Percentiles rank a stretch among this genome's conserved stretches.
These are phyloP conservation scores for Trididemnum miniatum DNA, from an alignment of 23 tunicate species.

Conservation along the genomic window DNA sequence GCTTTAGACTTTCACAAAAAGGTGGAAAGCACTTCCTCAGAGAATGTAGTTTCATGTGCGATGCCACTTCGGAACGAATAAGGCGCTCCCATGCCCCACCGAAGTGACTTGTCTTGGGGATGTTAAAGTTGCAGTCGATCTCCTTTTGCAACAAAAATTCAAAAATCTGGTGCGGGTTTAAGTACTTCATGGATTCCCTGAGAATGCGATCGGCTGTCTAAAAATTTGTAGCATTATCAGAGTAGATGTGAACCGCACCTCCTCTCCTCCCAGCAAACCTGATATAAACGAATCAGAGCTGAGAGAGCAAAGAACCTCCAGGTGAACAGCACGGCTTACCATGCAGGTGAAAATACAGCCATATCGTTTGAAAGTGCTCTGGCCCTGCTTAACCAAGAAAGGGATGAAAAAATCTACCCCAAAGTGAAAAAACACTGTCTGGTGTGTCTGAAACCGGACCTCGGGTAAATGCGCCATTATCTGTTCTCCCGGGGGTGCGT, in stretches of 20 bases:
- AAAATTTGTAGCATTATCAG: too few species aligned
- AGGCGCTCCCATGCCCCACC: background rate
- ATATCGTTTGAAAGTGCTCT: background rate
- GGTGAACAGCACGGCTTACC: too few species aligned
- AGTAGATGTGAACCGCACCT: too few species aligned
- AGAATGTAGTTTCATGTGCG: background rate
- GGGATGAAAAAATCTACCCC: background rate
- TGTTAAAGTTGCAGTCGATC: background rate
- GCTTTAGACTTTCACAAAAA: background rate
- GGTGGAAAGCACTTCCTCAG: background rate
- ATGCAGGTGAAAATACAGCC: background rate
- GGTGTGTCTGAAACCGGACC: background rate
- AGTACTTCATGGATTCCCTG: too few species aligned
- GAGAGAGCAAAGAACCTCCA: too few species aligned
- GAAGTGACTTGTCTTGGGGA: background rate
- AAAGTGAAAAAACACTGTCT: background rate
- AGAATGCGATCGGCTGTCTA: too few species aligned
- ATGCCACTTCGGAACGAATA: background rate
- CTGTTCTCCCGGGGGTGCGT: background rate
- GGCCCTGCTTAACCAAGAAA: background rate
- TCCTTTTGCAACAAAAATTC: too few species aligned
- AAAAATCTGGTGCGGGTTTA: too few species aligned
- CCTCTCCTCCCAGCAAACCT: too few species aligned
- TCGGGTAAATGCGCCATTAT: background rate
- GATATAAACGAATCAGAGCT: too few species aligned